phyloP scores from a whole-genome alignment of 2,113 vertebrate species.

The Osmerus mordax region DNA sequence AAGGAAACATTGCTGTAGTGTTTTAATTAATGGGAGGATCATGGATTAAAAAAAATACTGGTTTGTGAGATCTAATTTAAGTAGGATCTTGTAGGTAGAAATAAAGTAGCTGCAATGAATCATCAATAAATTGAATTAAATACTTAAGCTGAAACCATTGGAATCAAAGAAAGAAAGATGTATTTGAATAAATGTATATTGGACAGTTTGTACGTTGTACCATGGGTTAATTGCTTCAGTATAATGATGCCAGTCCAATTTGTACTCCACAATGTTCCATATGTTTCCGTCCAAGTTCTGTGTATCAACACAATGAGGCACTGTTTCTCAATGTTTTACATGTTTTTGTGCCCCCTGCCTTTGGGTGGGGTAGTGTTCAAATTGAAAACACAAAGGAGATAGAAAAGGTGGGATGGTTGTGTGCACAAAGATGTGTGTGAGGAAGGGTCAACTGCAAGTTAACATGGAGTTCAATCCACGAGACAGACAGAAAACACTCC shows the following conservation, averaged over 20 bases:
- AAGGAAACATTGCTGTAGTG: too few relatives aligned
- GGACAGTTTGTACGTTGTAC: constrained; percentile 1
- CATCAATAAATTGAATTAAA: background rate
- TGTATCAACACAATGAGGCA: constrained; percentile 34
- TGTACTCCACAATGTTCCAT: constrained; percentile 4
- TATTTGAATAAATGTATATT: background rate
- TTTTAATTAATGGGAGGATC: too few relatives aligned
- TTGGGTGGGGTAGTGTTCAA: constrained; percentile 39
- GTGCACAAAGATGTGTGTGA: background rate
- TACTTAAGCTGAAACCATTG: background rate
- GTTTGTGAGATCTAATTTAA: too few relatives aligned
- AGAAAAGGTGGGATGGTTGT: background rate
- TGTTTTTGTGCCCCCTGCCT: constrained; percentile 25
- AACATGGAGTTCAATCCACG: too few relatives aligned
- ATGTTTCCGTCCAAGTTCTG: background rate
- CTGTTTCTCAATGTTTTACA: constrained; percentile 32
- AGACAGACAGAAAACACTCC: too few relatives aligned
- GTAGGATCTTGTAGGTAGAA: too few relatives aligned
- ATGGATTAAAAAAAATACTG: too few relatives aligned
- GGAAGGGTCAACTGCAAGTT: background rate
- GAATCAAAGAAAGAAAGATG: background rate
- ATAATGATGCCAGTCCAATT: too few relatives aligned
- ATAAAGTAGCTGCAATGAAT: too few relatives aligned
- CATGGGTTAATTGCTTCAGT: constrained; percentile 13
- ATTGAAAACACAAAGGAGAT: constrained; percentile 43